These are phyloP conservation scores for Octopus bimaculoides DNA, from an alignment of 1,140 invertebrate genomes.

Conservation along the genomic window DNA sequence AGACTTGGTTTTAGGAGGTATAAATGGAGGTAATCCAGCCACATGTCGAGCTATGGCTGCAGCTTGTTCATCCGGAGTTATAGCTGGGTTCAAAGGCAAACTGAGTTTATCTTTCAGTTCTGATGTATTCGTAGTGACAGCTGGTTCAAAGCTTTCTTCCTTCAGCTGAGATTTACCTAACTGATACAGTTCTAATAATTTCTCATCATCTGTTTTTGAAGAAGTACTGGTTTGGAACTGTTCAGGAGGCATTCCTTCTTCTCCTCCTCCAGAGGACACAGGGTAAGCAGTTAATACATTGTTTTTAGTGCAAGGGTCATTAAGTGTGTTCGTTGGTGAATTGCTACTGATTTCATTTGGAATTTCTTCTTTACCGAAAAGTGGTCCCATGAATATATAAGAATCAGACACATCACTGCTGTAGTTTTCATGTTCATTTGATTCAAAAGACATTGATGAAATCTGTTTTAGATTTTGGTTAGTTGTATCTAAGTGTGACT, in stretches of 20 bases:
- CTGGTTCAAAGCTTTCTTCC: conserved; percentile 9
- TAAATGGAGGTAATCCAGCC: conserved; percentile 40
- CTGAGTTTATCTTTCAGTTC: conserved; percentile 16
- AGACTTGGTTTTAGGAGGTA: conserved; percentile 47
- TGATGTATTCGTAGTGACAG: conserved; percentile 16
- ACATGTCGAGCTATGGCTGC: conserved; percentile 42
- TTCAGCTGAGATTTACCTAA: conserved; percentile 20
- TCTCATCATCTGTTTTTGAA: conserved; percentile 52
- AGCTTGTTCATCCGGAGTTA: conserved; percentile 40
- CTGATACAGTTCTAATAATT: conserved; percentile 43
- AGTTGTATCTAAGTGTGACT: neutral
- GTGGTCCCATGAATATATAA: conserved; percentile 27
- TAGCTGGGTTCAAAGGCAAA: conserved; percentile 22
- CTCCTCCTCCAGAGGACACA: neutral
- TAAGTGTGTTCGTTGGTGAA: no score
- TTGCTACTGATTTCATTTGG: no score
- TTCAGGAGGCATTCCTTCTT: neutral
- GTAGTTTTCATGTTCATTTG: conserved; percentile 15
- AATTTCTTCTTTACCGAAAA: conserved; percentile 14
- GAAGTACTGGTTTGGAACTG: conserved; percentile 19
- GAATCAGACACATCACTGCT: conserved; percentile 23
- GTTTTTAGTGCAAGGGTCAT: no score
- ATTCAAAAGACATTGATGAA: conserved; percentile 19
- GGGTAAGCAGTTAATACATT: no score
- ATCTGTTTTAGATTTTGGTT: conserved; percentile 14